Base-by-base conservation (phyloP, 2,113 vertebrate genomes). In the Cervus canadensis region DNA sequence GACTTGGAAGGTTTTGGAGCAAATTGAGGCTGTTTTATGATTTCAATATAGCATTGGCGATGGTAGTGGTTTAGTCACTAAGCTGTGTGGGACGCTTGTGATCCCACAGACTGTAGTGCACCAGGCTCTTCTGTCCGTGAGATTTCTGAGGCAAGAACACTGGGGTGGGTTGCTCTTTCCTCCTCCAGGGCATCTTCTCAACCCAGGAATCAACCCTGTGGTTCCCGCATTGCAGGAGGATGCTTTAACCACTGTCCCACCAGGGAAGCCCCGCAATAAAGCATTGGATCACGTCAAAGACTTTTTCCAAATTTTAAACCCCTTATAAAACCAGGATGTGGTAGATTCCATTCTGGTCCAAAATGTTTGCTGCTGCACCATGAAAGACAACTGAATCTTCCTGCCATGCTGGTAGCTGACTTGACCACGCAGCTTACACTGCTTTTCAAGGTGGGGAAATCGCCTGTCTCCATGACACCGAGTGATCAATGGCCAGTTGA, bases 41-140 rank as follows among this genome's bases (percentile, higher is more conserved):
- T 26, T 54, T 7, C 54, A 21, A 7, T 15, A 21, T 21, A 21
- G 17, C 54, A 21, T 7, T 6, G 54, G 54, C 19, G 17, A 19
- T 56, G 54, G 17, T 7, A 56, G 54, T 21, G 54, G 6, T 8
- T 19, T 21, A 56, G 54, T 56, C 54, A 56, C 54, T 56, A 7
- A 56, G 54, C 6, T 56, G 54, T 23, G n/a, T 12, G 67, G 36
- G n/a, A 23, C 0, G 1, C 67, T 40, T 74, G 67, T 74, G 19
- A 40, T 2, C n/a, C n/a, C 67, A 71, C 0, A 0, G 5, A 23
- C 67, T 71, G n/a, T 36, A 12, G n/a, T 0, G 0, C 10, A 40
- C n/a, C n/a, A 74, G 19, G 21, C 19, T 74, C 19, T 2, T 74
- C 36, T 74, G 67, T 40, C n/a, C 0, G 19, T 40, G n/a, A 40